Evolutionary conservation across 2,888 invertebrate species (phyloP), one percentile per base, ranked within the genome.

Genomic region (Polyploca ridens): DNA sequence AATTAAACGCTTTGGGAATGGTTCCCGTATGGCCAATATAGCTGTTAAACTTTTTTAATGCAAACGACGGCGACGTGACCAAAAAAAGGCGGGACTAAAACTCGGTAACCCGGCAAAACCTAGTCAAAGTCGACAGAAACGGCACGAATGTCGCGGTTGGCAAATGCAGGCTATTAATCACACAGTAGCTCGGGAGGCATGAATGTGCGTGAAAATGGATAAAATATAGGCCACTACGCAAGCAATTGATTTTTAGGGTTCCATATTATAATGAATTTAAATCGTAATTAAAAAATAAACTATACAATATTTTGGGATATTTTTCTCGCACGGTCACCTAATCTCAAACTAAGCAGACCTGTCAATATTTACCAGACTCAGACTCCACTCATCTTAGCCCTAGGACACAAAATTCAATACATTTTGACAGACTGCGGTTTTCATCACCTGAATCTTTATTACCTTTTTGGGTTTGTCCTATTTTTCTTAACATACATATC

Each of bases 121-220:
- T 13, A 61, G 61, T 41, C 61, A 61, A 46, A n/a, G 58, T 57
- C 62, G 62, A 46, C 57, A 35, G 14, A 57, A 38, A 76, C 64
- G 73, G 74, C 68, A 70, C 68, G 70, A 71, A 73, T 69, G 77
- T 75, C 77, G 66, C 70, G 73, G 76, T 71, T 74, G 69, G 69
- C 71, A 73, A 77, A 79, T 82, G 86, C 85, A 82, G 62, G 76
- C 79, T 75, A 85, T 87, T 83, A 82, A 85, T 87, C 87, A 86
- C 73, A 72, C 44, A n/a, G n/a, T n/a, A n/a, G n/a, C n/a, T n/a
- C n/a, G 68, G 69, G 69, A 69, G 69, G 76, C 68, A 19, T 19
- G 54, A 54, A 54, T 54, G 54, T 54, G 81, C 82, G 83, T 79
- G 81, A 79, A 85, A 85, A 72, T 77, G 73, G 69, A 78, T 71